A percentile compares a stretch with the other conserved stretches of the same genome.
These are phyloP conservation scores for Probaryconus sp. DNA, from an alignment of 1,140 invertebrate genomes.

Conservation along the genomic window DNA sequence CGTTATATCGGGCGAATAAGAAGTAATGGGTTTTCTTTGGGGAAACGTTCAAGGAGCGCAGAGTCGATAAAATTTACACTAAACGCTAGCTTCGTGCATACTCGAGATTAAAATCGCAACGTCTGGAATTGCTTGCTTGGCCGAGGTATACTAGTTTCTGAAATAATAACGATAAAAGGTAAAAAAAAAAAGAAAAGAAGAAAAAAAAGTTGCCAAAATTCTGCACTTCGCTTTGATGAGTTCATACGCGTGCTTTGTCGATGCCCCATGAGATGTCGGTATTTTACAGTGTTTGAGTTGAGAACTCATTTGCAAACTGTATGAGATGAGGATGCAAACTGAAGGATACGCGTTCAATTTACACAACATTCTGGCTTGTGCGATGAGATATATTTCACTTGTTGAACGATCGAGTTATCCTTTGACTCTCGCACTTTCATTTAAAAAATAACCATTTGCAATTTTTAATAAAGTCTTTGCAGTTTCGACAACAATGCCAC, in stretches of 20 bases:
- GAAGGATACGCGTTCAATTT: conserved; percentile 17
- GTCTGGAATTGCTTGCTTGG: conserved; percentile 44
- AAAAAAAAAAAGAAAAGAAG: conserved; percentile 30
- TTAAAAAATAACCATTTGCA: neutral
- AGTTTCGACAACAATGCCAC: conserved; percentile 4
- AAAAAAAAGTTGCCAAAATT: conserved; percentile 21
- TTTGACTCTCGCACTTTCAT: neutral
- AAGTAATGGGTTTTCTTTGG: conserved; percentile 57
- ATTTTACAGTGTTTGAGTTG: conserved; percentile 40
- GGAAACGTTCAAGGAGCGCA: conserved; percentile 39
- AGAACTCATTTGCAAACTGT: conserved; percentile 36
- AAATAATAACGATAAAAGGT: conserved; percentile 56
- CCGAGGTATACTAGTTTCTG: conserved; percentile 33
- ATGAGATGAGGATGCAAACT: conserved; percentile 19
- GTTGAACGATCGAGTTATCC: conserved; percentile 14
- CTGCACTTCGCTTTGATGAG: conserved; percentile 51
- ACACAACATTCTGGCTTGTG: conserved; percentile 1
- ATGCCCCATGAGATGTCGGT: conserved; percentile 47
- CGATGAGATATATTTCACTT: conserved; percentile 4
- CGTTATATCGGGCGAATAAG: conserved; percentile 59
- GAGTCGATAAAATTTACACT: conserved; percentile 58
- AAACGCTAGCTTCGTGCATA: conserved; percentile 50
- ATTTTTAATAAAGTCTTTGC: neutral
- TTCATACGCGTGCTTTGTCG: conserved; percentile 34
- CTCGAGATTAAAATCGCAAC: conserved; percentile 50